Conservation (phyloP, 2,888 invertebrate species). For the Suillia variegata region DNA sequence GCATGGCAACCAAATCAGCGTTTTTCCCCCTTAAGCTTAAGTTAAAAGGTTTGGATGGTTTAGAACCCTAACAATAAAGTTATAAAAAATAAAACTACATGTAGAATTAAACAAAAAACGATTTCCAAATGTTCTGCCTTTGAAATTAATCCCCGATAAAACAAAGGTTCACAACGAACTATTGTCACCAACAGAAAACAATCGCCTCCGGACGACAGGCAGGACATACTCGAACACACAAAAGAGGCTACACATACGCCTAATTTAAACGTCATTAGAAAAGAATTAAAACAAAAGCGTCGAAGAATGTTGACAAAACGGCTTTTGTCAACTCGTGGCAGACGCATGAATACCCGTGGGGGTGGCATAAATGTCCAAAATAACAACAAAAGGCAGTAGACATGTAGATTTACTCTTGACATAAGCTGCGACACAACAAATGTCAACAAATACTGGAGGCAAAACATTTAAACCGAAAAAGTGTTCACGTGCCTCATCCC, state of each 20-base stretch:
- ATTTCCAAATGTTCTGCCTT: no score
- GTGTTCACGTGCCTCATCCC: not conserved
- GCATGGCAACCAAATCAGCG: no score
- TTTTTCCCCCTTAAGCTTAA: no score
- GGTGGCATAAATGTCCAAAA: constrained; percentile 19
- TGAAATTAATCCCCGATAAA: constrained; percentile 18
- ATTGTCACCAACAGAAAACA: constrained; percentile 11
- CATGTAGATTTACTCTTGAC: constrained; percentile 1
- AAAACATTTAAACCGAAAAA: not conserved
- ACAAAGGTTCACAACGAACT: constrained; percentile 12
- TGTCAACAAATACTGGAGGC: constrained; percentile 13
- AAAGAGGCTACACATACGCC: constrained; percentile 23
- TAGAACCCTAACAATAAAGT: no score
- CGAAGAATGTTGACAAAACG: constrained; percentile 9
- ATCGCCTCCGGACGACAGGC: not conserved
- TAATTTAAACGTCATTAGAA: constrained; percentile 52
- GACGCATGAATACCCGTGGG: not conserved
- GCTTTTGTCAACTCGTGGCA: constrained; percentile 7
- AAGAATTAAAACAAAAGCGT: constrained; percentile 43
- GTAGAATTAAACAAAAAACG: no score
- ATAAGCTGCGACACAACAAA: constrained; percentile 17
- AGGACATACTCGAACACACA: no score
- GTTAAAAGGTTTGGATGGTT: no score
- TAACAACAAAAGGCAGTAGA: not conserved
- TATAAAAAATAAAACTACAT: no score